Base-by-base conservation (phyloP, 2,888 invertebrate species). In the Eristalinus aeneus region DNA sequence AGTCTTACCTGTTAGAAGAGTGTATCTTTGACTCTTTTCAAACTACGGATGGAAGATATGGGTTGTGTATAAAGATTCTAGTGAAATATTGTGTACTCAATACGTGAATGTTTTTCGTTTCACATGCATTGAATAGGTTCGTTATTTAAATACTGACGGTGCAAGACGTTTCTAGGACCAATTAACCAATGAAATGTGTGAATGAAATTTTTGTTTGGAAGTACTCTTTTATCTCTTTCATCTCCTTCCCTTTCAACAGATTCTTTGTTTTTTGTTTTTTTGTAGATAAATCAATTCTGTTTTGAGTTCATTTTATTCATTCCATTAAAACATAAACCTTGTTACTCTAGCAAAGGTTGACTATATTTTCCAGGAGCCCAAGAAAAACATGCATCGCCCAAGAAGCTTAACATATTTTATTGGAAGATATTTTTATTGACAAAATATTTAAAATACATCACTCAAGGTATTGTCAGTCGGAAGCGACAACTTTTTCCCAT, bases 1-100 rank as follows among this genome's bases (percentile, higher is more conserved):
- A 56, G 0, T 10, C 56, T 46, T 63, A 60, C 69, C 32, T 64
- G 46, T 77, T 63, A 64, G 46, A 27, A 69, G 22, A 46, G 10
- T 63, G 22, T 71, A 36, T 53, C 27, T 60, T 71, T 64, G 61
- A 69, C 20, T 77, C 31, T 63, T 73, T 71, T 69, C 69, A 56
- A 65, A 69, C 77, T 56, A 56, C 65, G 53, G 71, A 65, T 32
- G 34, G 31, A 46, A 34, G 67, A 36, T 64, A 56, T 77, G 54
- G 71, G 77, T 74, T 69, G 77, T 74, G 63, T 27, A 77, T 61
- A 82, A 53, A 22, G 54, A 53, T 72, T 72, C 46, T 72, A 60
- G 65, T 36, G 53, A 68, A 16, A 68, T 16, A 23, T 34, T 71
- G 54, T 63, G 22, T 53, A 69, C 53, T 68, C 60, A 34, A 36